Conservation (phyloP, 2,797 vertebrate genomes). For the Pipistrellus nathusii region DNA sequence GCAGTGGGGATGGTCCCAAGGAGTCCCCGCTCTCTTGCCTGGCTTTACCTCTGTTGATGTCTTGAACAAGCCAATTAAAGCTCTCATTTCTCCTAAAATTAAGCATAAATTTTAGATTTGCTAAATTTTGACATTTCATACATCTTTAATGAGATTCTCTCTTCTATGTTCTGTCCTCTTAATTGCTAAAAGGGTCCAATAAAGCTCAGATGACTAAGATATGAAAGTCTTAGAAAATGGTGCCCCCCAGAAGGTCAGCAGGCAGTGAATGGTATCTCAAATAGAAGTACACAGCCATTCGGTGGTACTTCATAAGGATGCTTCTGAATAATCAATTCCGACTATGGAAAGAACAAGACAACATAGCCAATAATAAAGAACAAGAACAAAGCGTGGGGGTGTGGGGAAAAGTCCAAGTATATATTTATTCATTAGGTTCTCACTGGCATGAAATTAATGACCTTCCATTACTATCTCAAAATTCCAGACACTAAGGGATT, state of each 20-base stretch:
- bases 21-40: neutral
- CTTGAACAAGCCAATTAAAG: neutral
- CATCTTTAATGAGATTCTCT: constrained; percentile 46
- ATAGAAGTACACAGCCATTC: neutral
- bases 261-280: neutral
- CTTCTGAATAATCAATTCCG: neutral
- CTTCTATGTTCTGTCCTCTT: neutral
- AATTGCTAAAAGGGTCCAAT: neutral
- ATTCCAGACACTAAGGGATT: constrained; percentile 36
- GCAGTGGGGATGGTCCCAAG: neutral
- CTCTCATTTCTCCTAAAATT: constrained; percentile 36
- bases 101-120: neutral
- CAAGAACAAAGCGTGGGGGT: neutral
- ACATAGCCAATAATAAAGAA: neutral
- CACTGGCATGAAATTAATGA: constrained; percentile 39
- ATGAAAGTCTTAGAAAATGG: neutral
- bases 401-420: neutral
- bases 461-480: neutral
- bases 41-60: neutral
- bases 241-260: neutral
- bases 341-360: neutral
- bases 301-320: neutral
- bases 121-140: neutral
- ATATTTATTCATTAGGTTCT: neutral
- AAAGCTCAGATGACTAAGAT: neutral